Base-by-base conservation (phyloP, 1,140 invertebrate species). In the Drosophila fuyamai region DNA sequence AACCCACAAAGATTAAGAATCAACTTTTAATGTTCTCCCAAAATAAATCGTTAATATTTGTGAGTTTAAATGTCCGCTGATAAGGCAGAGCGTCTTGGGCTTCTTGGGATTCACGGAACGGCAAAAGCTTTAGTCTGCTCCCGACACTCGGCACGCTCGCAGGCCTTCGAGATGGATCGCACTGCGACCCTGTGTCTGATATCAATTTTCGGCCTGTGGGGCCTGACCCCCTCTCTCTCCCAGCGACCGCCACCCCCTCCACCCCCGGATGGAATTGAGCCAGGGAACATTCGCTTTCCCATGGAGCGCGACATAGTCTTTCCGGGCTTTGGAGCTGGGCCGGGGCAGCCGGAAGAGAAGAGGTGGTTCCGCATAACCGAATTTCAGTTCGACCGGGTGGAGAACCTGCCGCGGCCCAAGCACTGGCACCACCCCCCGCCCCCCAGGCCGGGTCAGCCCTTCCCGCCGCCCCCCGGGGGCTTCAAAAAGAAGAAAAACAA, bases 11-110 rank as follows among this genome's bases (percentile, higher is more conserved):
- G 18, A n/a, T 16, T 90, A 1, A 46, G 62, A 51, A 70, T 88
- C 36, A 71, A 76, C 38, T 36, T 86, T 66, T 89, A 86, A 79
- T 59, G 53, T 29, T 44, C n/a, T 29, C 50, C 32, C 23, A 47
- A 67, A 81, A 71, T 82, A 88, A 86, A 86, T 68, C 54, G 10
- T 66, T 71, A 60, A 61, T 53, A 56, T 57, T 66, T 62, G 60
- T 58, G 51, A 57, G 60, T 60, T 56, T 50, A 51, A 72, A 58
- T 8, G 32, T 41, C 16, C 41, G 40, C 40, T 76, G 81, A 84
- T 84, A 84, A 84, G 65, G 43, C 62, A 35, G 60, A 62, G 59
- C 61, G 40, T 12, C 57, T 60, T 32, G 27, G 54, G 36, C 51
- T 41, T 9, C 48, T 76, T 43, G 58, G 71, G 62, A 54, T 41